phyloP scores from a whole-genome alignment of 2,797 vertebrate genomes.

The Oreochromis mossambicus region DNA sequence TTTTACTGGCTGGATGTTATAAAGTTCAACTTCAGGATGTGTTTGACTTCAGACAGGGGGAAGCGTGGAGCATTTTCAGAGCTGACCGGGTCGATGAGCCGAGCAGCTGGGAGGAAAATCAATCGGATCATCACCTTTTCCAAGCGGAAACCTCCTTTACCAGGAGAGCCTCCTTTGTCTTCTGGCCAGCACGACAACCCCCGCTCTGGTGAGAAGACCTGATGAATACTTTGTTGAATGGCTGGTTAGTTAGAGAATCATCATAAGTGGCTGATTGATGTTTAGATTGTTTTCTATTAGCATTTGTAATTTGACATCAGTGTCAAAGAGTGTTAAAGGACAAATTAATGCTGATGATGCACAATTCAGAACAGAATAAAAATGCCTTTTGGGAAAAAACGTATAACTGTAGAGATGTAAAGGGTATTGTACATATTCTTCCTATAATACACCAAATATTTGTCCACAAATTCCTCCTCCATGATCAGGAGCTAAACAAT shows the following conservation, averaged over 20 bases:
- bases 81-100: conserved; percentile 92
- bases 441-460: neutral
- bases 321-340: neutral
- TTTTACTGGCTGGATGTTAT: neutral
- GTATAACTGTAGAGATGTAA: neutral
- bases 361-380: neutral
- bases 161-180: conserved; percentile 76
- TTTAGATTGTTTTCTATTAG: neutral
- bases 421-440: neutral
- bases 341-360: neutral
- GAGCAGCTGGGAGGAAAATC: conserved; percentile 93
- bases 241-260: neutral
- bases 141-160: conserved; percentile 85
- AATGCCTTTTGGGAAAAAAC: neutral
- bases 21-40: neutral
- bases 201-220: conserved; percentile 81
- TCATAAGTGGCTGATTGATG: neutral
- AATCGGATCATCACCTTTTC: conserved; percentile 97
- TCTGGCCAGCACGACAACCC: conserved; percentile 84
- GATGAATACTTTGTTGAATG: neutral
- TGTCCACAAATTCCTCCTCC: neutral
- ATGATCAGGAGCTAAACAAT: neutral
- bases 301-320: neutral
- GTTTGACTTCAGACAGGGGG: conserved; percentile 76
- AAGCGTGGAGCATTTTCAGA: conserved; percentile 91